phyloP scores from a whole-genome alignment of 1,140 invertebrate genomes.

The Wiebesia pumilae region DNA sequence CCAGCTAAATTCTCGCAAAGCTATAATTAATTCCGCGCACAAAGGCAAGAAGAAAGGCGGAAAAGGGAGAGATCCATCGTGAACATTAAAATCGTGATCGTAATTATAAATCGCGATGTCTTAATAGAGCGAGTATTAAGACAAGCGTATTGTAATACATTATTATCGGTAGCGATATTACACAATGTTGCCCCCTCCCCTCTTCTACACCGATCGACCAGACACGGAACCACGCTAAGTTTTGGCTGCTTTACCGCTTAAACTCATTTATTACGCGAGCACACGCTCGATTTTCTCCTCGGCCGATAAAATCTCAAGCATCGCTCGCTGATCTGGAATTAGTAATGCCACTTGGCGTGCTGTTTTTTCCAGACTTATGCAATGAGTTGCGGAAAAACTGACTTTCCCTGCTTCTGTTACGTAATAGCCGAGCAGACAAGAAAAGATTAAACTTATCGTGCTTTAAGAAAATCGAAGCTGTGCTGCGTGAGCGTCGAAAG shows the following conservation, averaged over 20 bases:
- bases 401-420: not conserved
- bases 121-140: not conserved
- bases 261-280: not conserved
- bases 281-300: not conserved
- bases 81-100: not conserved
- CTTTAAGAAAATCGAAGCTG: too few relatives aligned
- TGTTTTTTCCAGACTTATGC: not conserved
- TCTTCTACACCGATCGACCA: too few relatives aligned
- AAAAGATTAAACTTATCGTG: too few relatives aligned
- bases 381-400: not conserved
- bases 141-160: not conserved
- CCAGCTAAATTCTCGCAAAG: slow-evolving; percentile 3
- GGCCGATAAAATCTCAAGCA: not conserved
- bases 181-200: not conserved
- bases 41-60: not conserved
- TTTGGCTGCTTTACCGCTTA: not conserved
- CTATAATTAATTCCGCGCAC: slow-evolving; percentile 8
- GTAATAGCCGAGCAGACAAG: not conserved
- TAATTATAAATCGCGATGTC: slow-evolving; percentile 28
- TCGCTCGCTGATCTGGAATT: slow-evolving; percentile 2
- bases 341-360: not conserved
- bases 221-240: too few relatives aligned
- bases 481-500: too few relatives aligned
- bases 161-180: slow-evolving; percentile 10
- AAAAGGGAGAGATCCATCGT: not conserved